Evolutionary conservation across 2,888 invertebrate species (phyloP), one percentile per base, ranked within the genome.

Genomic region (Petrolisthes manimaculis): DNA sequence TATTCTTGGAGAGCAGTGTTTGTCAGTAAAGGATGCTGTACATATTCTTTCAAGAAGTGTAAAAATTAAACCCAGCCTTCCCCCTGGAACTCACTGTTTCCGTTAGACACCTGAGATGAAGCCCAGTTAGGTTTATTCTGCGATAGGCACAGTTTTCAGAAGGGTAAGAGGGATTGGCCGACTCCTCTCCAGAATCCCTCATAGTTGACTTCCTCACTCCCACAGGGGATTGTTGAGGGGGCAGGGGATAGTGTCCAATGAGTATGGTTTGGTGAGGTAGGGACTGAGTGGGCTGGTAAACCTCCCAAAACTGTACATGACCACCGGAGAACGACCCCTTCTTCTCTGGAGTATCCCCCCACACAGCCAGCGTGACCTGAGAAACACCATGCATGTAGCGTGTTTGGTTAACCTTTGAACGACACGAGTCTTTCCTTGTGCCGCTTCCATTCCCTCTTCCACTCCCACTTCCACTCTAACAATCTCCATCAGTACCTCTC

Each of bases 331-430:
- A 37, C 18, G 18, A 71, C n/a, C 21, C 3, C 71, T 79, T 5
- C 79, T 54, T 79, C 5, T 71, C 71, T n/a, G 5, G 24, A 24
- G 24, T n/a, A 5, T 71, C 71, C 71, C 24, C 24, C 79, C 79
- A 79, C 53, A 79, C 53, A 18, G 79, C 79, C 12, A 79, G n/a
- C 18, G 79, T 79, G 5, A 79, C 54, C 79, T 79, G 79, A 6
- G 79, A 14, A 21, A 53, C 18, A 71, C n/a, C 14, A 71, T 37
- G 37, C 37, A 37, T 37, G 37, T 37, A 37, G 37, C 37, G 37
- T 37, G 37, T 37, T 37, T 37, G 37, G 37, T 37, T 37, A 37
- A 37, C 37, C 37, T 37, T 37, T 37, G 37, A 37, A 37, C 37
- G 37, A 37, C 37, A 37, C 37, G 37, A 37, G 37, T 37, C 37